These are phyloP conservation scores for Climacteris rufus DNA, from an alignment of 2,113 vertebrate genomes.

Conservation along the genomic window DNA sequence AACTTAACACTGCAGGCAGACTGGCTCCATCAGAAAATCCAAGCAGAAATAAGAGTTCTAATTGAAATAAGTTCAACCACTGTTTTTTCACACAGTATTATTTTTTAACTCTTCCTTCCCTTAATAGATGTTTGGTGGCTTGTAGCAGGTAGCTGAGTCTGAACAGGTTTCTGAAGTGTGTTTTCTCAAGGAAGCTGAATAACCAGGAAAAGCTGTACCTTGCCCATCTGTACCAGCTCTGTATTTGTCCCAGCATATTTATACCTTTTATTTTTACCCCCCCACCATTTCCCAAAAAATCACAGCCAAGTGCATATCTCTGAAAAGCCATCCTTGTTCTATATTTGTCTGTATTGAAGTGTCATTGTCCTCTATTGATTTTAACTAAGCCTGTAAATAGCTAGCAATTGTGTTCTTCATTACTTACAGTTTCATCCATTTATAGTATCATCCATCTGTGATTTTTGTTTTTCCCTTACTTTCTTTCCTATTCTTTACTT, in stretches of 20 bases:
- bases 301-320: not conserved
- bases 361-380: slow-evolving; percentile 6
- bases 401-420: not conserved
- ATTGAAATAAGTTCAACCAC: not conserved
- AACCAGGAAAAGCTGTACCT: not conserved
- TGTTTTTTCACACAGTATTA: not conserved
- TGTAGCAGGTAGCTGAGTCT: not conserved
- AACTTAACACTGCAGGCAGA: not conserved
- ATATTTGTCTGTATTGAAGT: not conserved
- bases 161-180: not conserved
- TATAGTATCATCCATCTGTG: slow-evolving; percentile 19
- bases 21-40: not conserved
- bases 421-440: slow-evolving; percentile 24
- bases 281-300: not conserved
- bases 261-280: not conserved
- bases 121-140: not conserved
- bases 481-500: not conserved
- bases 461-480: slow-evolving; percentile 1
- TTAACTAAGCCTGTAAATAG: slow-evolving; percentile 26
- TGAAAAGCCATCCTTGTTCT: not conserved
- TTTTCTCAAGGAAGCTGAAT: not conserved
- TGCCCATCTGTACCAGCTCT: not conserved
- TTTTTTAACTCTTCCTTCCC: not conserved
- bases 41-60: not conserved
- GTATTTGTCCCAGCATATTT: not conserved